phyloP scores from a whole-genome alignment of 2,113 vertebrate genomes.

The Tupaia tana region DNA sequence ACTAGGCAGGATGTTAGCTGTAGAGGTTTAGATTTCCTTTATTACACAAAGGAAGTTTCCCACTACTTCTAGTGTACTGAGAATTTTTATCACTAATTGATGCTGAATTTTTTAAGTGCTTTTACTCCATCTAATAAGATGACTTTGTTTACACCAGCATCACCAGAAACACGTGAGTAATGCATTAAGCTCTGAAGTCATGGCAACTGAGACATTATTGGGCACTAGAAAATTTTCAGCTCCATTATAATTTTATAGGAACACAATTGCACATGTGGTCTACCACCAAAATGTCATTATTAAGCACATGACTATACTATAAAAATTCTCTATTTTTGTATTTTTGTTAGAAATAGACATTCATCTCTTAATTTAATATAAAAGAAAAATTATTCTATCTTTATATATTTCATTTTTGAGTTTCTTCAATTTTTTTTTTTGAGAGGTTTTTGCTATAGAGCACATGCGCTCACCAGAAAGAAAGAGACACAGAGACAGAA shows the following conservation, averaged over 20 bases:
- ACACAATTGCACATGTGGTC: too few relatives aligned
- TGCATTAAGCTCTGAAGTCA: too few relatives aligned
- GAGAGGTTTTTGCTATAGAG: too few relatives aligned
- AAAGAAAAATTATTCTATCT: neutral
- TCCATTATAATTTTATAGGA: too few relatives aligned
- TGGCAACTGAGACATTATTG: too few relatives aligned
- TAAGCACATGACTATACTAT: neutral
- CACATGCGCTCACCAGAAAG: too few relatives aligned
- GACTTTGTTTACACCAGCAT: neutral
- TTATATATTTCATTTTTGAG: neutral
- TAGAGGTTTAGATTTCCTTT: neutral
- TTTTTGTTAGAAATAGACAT: neutral
- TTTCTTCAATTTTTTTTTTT: slow-evolving; percentile 21
- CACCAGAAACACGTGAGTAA: too few relatives aligned
- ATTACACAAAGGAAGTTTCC: neutral
- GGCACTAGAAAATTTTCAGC: too few relatives aligned
- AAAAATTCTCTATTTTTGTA: neutral
- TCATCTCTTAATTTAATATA: neutral
- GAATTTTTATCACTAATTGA: neutral
- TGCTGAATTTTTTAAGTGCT: neutral
- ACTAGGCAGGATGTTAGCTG: neutral
- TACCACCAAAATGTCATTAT: too few relatives aligned
- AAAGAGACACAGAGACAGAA: too few relatives aligned
- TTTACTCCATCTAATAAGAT: neutral
- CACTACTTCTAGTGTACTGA: neutral